Conservation (phyloP, 2,797 vertebrate genomes). For the Sternotherus odoratus region DNA sequence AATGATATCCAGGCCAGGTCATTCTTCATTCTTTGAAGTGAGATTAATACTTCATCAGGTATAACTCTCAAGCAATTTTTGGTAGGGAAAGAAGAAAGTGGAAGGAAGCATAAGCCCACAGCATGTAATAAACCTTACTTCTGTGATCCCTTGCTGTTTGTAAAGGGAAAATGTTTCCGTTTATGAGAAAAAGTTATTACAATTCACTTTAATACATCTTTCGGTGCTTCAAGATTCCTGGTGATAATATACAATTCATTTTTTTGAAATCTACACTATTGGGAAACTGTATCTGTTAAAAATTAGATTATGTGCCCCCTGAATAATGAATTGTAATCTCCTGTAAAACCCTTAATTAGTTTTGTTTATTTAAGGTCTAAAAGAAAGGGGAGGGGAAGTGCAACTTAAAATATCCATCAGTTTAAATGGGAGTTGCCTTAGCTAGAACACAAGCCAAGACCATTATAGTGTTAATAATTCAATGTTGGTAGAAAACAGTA, state of each 20-base stretch:
- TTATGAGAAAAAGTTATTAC: background rate
- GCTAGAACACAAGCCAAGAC: slow-evolving; percentile 33
- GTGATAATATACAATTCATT: slow-evolving; percentile 2
- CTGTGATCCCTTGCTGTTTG: background rate
- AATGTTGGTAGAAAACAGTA: slow-evolving; percentile 50
- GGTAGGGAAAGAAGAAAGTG: background rate
- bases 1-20: background rate
- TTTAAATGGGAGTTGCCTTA: slow-evolving; percentile 34
- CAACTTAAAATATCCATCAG: background rate
- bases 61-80: background rate
- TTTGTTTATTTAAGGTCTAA: background rate
- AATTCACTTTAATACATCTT: background rate
- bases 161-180: background rate
- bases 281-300: slow-evolving; percentile 7
- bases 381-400: background rate
- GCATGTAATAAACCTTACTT: background rate
- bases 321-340: slow-evolving; percentile 7
- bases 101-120: background rate
- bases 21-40: background rate
- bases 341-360: slow-evolving; percentile 13
- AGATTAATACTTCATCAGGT: background rate
- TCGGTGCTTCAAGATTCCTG: background rate
- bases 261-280: slow-evolving; percentile 4
- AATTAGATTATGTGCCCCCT: background rate
- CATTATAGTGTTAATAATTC: slow-evolving; percentile 68